Evolutionary conservation across 2,113 vertebrate species (phyloP).

Genomic region (Erinaceus europaeus): DNA sequence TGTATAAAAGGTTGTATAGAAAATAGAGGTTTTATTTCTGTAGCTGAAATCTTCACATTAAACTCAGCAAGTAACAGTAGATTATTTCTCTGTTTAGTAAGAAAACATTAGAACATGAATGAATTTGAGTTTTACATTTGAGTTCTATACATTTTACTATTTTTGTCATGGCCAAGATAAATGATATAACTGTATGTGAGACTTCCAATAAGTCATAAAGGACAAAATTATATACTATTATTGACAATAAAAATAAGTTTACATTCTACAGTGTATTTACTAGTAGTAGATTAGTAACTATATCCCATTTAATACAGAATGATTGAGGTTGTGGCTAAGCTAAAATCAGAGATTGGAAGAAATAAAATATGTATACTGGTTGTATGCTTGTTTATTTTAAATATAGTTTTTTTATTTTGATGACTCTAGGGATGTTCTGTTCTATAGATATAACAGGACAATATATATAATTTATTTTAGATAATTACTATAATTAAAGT

Average conservation of each 20-base stretch:
- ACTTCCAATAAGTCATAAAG: background rate
- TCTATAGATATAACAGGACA: no score
- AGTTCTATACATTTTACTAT: background rate
- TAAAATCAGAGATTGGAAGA: background rate
- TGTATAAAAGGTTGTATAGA: background rate
- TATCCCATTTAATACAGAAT: background rate
- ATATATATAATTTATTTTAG: no score
- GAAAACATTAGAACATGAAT: background rate
- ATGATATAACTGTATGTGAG: background rate
- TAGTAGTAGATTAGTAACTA: background rate
- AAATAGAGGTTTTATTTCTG: background rate
- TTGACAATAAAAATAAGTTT: background rate
- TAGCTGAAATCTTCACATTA: background rate
- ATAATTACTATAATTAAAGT: no score
- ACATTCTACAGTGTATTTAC: background rate
- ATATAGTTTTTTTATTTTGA: background rate
- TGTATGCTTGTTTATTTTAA: no score
- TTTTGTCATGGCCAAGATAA: background rate
- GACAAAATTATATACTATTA: background rate
- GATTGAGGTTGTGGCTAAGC: background rate
- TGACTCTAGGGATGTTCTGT: background rate
- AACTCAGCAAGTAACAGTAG: background rate
- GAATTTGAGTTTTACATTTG: no score
- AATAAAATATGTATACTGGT: background rate
- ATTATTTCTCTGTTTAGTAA: background rate